Conservation (phyloP, 2,797 vertebrate species). For the Buphagus erythrorhynchus region DNA sequence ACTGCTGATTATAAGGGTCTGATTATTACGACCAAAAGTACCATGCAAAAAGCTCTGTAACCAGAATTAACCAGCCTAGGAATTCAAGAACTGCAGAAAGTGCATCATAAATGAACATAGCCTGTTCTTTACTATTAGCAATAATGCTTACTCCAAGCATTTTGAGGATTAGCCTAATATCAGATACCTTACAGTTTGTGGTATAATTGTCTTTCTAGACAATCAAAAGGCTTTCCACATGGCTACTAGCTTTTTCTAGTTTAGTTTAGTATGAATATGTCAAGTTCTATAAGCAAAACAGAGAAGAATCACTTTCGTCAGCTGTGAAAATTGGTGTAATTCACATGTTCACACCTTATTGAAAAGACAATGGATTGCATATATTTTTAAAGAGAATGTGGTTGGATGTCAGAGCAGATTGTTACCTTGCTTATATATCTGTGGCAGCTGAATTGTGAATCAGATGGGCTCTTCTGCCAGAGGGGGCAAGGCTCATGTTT, state of each 20-base stretch:
- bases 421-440: not conserved
- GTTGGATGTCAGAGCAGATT: not conserved
- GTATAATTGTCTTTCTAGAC: not conserved
- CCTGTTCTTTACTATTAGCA: not conserved
- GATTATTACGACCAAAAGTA: not conserved
- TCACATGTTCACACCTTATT: not conserved
- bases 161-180: not conserved
- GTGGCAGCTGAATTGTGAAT: not conserved
- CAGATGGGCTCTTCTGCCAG: not conserved
- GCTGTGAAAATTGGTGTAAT: not conserved
- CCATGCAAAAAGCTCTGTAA: not conserved
- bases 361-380: not conserved
- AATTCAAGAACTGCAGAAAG: not conserved
- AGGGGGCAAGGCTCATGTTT: not conserved
- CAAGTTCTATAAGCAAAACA: not conserved
- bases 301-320: not conserved
- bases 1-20: not conserved
- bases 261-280: not conserved
- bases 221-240: not conserved
- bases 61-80: not conserved
- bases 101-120: not conserved
- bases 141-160: not conserved
- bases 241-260: not conserved
- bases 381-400: not conserved
- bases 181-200: not conserved